Evolutionary conservation across 2,888 invertebrate genomes (phyloP), one percentile per base, ranked within the genome.

Genomic region (Brachyptera risi): DNA sequence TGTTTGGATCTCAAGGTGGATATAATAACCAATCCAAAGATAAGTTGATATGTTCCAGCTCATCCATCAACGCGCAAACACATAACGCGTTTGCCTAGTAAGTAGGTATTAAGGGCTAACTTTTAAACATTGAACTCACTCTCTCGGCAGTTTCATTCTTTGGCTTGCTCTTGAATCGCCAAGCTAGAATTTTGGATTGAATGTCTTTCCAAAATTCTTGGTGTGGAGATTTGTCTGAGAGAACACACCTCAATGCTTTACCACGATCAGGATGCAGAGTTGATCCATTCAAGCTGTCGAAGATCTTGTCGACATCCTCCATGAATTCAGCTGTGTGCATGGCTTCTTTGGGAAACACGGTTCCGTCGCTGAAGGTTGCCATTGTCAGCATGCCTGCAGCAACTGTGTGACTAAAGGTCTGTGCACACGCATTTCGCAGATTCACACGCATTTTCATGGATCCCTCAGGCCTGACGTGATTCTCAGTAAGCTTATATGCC

Each of bases 401-500:
- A 2, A 61, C 44, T 1, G 56, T 58, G 24, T 61, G 38, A 51
- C 61, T 61, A 15, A 61, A 31, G 13, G 44, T 31, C 21, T 61
- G 50, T 24, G 58, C 58, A n/a, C n/a, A n/a, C n/a, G n/a, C n/a
- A n/a, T n/a, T n/a, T n/a, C 42, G 51, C 19, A 51, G 50, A 9
- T 11, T 27, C 1, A 61, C 61, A 4, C 40, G 56, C 50, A 58
- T 61, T 19, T 58, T 61, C 11, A 38, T 9, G 1, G 26, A 27
- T 11, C 54, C 35, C 11, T 23, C 21, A 1, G 60, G 56, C 7
- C 27, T 54, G 3, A 56, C 9, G 40, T 60, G 60, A 9, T 31
- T 24, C 1, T 35, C n/a, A 5, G 60, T 60, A 17, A 60, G 24
- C 19, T 54, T 42, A 19, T 15, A 9, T 24, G 42, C 40, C 54